phyloP scores from a whole-genome alignment of 2,888 invertebrate genomes.

The Dryobotodes eremita region DNA sequence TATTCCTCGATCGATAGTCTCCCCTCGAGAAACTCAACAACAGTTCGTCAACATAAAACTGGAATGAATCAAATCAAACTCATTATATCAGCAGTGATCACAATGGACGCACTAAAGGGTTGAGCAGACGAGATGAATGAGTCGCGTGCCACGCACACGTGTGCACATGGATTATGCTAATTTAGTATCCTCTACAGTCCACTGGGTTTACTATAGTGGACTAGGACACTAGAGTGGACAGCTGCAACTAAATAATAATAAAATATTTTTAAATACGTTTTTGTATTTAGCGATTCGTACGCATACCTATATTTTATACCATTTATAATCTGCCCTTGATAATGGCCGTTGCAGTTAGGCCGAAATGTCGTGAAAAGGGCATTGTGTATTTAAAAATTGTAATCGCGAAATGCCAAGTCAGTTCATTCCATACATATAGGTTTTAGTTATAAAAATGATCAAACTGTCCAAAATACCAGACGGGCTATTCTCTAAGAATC shows the following conservation, averaged over 20 bases:
- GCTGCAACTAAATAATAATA: conserved; percentile 24
- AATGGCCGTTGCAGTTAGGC: not conserved
- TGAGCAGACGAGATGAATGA: conserved; percentile 71
- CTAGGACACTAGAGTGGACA: conserved; percentile 56
- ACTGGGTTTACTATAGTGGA: conserved; percentile 57
- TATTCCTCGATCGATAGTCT: conserved; percentile 67
- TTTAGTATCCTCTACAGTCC: conserved; percentile 71
- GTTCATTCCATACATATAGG: not conserved
- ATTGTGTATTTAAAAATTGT: not conserved
- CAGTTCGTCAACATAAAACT: conserved; percentile 69
- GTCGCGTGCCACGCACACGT: conserved; percentile 79
- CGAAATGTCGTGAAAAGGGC: not conserved
- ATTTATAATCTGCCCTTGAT: not conserved
- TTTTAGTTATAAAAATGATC: not conserved
- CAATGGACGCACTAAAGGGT: conserved; percentile 78
- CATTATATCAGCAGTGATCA: conserved; percentile 72
- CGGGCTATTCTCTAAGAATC: not conserved
- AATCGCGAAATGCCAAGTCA: not conserved
- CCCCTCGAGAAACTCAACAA: conserved; percentile 68
- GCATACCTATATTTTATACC: not conserved
- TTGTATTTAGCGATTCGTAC: not conserved
- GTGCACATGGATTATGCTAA: conserved; percentile 81
- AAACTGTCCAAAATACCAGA: not conserved
- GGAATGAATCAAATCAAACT: conserved; percentile 77
- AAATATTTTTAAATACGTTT: not conserved